Conservation (phyloP, 2,888 invertebrate species). For the Drosophila rubida region DNA sequence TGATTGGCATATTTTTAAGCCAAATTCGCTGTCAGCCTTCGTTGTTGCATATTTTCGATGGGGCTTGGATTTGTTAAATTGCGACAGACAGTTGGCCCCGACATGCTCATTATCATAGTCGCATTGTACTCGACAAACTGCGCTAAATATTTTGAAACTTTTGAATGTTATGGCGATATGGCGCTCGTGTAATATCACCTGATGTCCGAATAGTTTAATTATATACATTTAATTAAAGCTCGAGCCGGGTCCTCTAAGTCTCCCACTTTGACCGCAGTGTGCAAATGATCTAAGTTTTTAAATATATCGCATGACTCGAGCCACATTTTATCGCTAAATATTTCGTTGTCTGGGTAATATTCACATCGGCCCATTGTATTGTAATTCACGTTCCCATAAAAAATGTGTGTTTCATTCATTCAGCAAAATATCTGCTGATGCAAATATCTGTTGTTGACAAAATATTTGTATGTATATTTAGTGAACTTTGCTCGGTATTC, state of each 20-base stretch:
- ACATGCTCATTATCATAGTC: slow-evolving; percentile 36
- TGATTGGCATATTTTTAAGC: slow-evolving; percentile 13
- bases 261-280: slow-evolving; percentile 27
- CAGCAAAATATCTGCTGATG: slow-evolving; percentile 28
- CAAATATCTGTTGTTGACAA: slow-evolving; percentile 39
- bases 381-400: slow-evolving; percentile 11
- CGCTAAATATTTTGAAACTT: slow-evolving; percentile 1
- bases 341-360: slow-evolving; percentile 6
- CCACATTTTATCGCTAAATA: slow-evolving; percentile 33
- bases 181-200: slow-evolving; percentile 11
- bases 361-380: slow-evolving; percentile 3
- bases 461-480: slow-evolving; percentile 3
- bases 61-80: slow-evolving; percentile 13
- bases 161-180: neutral
- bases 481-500: slow-evolving; percentile 49
- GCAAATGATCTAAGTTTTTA: slow-evolving; percentile 20
- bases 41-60: slow-evolving; percentile 3
- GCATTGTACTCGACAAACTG: slow-evolving; percentile 1
- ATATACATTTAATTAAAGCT: slow-evolving; percentile 40
- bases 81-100: slow-evolving; percentile 17
- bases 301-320: slow-evolving; percentile 21
- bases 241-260: slow-evolving; percentile 10
- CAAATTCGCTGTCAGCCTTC: slow-evolving; percentile 18
- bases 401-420: slow-evolving; percentile 37
- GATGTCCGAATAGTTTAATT: slow-evolving; percentile 36